Percentiles rank a stretch among this genome's conserved stretches.
Conservation (phyloP, 2,888 invertebrate genomes). For the Scaptomyza reducta region DNA sequence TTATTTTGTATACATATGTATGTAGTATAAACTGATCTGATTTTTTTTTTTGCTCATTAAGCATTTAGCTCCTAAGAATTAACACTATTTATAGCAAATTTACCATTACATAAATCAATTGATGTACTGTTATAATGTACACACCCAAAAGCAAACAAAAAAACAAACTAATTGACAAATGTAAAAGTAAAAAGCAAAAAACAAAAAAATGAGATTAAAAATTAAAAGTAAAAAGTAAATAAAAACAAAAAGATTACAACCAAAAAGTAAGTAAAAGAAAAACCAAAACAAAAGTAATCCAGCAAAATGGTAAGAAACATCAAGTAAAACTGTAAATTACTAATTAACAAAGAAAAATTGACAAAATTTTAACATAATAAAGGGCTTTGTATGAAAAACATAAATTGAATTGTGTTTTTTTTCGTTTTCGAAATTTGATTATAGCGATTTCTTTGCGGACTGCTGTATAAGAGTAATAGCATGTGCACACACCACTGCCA, state of each 20-base stretch:
- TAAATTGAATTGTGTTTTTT: too few relatives aligned
- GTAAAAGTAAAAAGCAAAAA: conserved; percentile 26
- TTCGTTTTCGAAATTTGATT: too few relatives aligned
- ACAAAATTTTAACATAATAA: conserved; percentile 78
- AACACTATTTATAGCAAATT: conserved; percentile 78
- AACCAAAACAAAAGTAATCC: conserved; percentile 13
- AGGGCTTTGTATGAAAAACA: conserved; percentile 80
- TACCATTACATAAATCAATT: conserved; percentile 73
- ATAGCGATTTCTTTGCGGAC: too few relatives aligned
- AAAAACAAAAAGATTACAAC: conserved; percentile 30
- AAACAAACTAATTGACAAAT: conserved; percentile 27
- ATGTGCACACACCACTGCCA: neutral
- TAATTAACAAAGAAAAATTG: conserved; percentile 70
- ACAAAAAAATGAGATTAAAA: conserved; percentile 8
- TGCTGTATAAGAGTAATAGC: neutral
- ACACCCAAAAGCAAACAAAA: conserved; percentile 32
- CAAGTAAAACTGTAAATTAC: conserved; percentile 71
- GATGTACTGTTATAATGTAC: conserved; percentile 77
- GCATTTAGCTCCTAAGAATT: conserved; percentile 76
- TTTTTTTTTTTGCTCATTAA: conserved; percentile 75
- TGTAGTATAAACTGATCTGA: conserved; percentile 72
- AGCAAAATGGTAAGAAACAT: conserved; percentile 30
- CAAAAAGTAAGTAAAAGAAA: conserved; percentile 14
- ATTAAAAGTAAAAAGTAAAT: conserved; percentile 22
- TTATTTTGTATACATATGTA: conserved; percentile 78